phyloP scores from a whole-genome alignment of 2,113 vertebrate species.

The Cygnus atratus region DNA sequence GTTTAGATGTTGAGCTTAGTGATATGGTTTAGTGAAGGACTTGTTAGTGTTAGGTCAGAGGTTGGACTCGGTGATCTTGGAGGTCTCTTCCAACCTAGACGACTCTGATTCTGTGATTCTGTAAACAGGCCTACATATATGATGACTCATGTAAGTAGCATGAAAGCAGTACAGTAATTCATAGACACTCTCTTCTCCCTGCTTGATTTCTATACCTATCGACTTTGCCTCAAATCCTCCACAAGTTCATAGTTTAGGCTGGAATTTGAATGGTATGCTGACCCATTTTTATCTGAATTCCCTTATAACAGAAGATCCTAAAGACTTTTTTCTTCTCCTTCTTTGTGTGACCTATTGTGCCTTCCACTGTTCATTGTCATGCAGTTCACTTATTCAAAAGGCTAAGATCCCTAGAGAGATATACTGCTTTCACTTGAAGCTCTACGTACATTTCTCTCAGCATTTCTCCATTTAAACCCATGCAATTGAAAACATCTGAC shows the following conservation, averaged over 20 bases:
- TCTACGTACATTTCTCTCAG: not conserved
- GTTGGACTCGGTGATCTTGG: too few relatives aligned
- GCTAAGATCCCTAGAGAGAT: not conserved
- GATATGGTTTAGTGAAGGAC: too few relatives aligned
- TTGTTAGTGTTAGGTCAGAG: too few relatives aligned
- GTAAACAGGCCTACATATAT: not conserved
- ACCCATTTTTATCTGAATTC: not conserved
- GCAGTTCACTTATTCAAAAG: not conserved
- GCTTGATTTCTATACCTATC: not conserved
- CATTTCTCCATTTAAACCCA: not conserved
- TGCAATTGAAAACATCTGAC: not conserved
- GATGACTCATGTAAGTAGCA: rapidly evolving
- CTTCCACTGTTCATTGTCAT: not conserved
- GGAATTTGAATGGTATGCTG: not conserved
- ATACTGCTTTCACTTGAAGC: not conserved
- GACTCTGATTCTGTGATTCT: too few relatives aligned
- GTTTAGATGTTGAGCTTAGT: too few relatives aligned
- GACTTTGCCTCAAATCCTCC: not conserved
- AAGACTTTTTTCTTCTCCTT: not conserved
- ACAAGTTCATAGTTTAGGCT: not conserved
- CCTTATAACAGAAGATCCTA: too few relatives aligned
- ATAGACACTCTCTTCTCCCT: not conserved
- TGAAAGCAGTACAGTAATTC: not conserved
- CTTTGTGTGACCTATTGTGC: not conserved
- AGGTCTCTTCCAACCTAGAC: too few relatives aligned